Percentiles rank a stretch among this genome's conserved stretches.
Conservation (phyloP, 2,797 vertebrate genomes). For the Chrosomus eos region DNA sequence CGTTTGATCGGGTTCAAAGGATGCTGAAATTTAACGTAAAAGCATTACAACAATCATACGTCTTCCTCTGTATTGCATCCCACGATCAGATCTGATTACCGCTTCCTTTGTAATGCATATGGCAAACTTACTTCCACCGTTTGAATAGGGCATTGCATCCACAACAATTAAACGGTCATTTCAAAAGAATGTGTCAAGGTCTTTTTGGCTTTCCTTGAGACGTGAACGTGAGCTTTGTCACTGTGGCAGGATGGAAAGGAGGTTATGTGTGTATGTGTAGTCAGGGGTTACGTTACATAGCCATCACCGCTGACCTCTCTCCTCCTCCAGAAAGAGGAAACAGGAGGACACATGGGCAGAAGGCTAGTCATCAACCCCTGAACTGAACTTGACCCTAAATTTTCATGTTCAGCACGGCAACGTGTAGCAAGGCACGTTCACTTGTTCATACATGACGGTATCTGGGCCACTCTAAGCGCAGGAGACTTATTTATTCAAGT, state of each 20-base stretch:
- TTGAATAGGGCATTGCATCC: conserved; percentile 1
- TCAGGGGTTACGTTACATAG: conserved; percentile 68
- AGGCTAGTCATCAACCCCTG: conserved; percentile 27
- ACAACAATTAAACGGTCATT: conserved; percentile 36
- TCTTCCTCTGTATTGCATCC: conserved; percentile 9
- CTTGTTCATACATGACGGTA: neutral
- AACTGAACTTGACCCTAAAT: conserved; percentile 46
- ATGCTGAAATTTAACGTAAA: neutral
- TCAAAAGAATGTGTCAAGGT: conserved; percentile 18
- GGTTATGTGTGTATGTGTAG: conserved; percentile 54
- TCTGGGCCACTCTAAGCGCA: neutral
- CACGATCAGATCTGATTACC: conserved; percentile 16
- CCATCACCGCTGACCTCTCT: conserved; percentile 67
- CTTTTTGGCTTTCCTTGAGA: conserved; percentile 40
- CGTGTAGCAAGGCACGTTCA: conserved; percentile 30
- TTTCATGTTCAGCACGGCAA: conserved; percentile 21
- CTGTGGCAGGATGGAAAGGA: conserved; percentile 54
- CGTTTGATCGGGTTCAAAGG: conserved; percentile 20
- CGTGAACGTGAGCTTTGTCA: conserved; percentile 63
- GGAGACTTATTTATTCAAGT: neutral
- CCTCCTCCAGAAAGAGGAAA: conserved; percentile 69
- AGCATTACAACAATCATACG: conserved; percentile 14
- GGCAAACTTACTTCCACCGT: conserved; percentile 15
- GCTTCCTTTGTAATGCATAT: conserved; percentile 31
- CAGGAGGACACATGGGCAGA: conserved; percentile 58